A percentile compares a stretch with the other conserved stretches of the same genome.
These are phyloP conservation scores for Aphelocoma coerulescens DNA, from an alignment of 2,113 vertebrate species.

Conservation along the genomic window DNA sequence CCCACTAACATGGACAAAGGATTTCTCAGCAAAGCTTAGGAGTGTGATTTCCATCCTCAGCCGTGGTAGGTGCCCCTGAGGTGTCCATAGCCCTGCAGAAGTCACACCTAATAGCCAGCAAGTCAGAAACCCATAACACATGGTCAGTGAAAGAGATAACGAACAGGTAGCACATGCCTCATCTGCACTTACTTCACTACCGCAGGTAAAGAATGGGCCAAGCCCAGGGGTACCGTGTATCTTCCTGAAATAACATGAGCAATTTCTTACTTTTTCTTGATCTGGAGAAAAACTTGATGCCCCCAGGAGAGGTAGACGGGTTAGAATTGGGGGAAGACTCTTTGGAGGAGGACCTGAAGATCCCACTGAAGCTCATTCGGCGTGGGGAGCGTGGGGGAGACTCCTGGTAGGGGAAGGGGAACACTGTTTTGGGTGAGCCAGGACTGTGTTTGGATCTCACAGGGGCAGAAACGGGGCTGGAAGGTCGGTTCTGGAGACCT, in stretches of 20 bases:
- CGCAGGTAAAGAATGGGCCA: constrained; percentile 47
- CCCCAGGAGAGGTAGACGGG: constrained; percentile 82
- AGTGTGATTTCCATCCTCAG: background rate
- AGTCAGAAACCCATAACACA: background rate
- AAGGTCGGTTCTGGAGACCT: constrained; percentile 77
- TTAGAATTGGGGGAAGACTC: constrained; percentile 81
- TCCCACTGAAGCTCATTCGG: constrained; percentile 91
- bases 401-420: constrained; percentile 85
- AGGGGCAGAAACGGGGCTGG: constrained; percentile 86
- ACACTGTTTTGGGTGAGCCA: constrained; percentile 82
- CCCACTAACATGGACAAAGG: fast-evolving
- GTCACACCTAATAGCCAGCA: background rate
- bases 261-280: constrained; percentile 86
- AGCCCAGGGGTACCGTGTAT: constrained; percentile 56
- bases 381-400: constrained; percentile 86
- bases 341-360: constrained; percentile 89
- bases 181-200: constrained; percentile 61
- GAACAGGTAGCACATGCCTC: constrained; percentile 32
- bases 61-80: background rate
- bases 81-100: background rate
- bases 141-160: background rate
- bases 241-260: constrained; percentile 62
- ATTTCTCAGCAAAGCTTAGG: background rate
- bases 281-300: constrained; percentile 87
- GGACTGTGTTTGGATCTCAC: constrained; percentile 80